phyloP scores from a whole-genome alignment of 2,797 vertebrate genomes.

The Acipenser oxyrinchus region DNA sequence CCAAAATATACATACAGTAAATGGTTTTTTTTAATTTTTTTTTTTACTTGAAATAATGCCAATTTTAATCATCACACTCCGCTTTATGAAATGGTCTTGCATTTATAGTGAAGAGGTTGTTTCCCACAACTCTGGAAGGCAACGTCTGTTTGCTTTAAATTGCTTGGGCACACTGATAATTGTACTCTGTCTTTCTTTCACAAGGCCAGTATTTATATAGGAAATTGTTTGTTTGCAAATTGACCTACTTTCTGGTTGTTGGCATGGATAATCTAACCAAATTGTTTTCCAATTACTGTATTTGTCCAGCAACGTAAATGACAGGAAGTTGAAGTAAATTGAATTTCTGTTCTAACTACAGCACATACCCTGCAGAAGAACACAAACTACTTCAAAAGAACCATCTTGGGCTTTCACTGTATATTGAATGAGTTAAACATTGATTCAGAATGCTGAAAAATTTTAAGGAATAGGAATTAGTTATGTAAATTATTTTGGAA shows the following conservation, averaged over 20 bases:
- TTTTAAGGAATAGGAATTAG: too few relatives aligned
- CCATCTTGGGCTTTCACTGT: too few relatives aligned
- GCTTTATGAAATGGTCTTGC: too few relatives aligned
- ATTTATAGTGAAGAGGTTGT: not conserved
- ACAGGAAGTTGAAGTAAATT: constrained; percentile 22
- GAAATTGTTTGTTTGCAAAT: constrained; percentile 53
- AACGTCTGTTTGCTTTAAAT: not conserved
- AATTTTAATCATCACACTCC: too few relatives aligned
- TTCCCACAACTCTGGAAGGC: constrained; percentile 2
- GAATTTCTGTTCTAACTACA: constrained; percentile 31
- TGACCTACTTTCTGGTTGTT: constrained; percentile 53
- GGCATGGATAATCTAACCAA: constrained; percentile 59
- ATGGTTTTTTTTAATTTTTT: too few relatives aligned
- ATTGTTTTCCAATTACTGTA: constrained; percentile 62
- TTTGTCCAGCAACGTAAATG: constrained; percentile 40
- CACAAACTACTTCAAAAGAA: too few relatives aligned
- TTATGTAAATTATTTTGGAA: too few relatives aligned
- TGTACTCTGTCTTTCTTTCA: constrained; percentile 37
- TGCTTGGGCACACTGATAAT: constrained; percentile 20
- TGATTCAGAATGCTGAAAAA: too few relatives aligned
- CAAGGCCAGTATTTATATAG: constrained; percentile 29
- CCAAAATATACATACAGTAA: too few relatives aligned
- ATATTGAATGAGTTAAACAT: too few relatives aligned
- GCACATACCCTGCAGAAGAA: not conserved
- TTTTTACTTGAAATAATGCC: too few relatives aligned